Conservation (phyloP, 2,113 vertebrate genomes). For the Myrmophylax atrothorax region DNA sequence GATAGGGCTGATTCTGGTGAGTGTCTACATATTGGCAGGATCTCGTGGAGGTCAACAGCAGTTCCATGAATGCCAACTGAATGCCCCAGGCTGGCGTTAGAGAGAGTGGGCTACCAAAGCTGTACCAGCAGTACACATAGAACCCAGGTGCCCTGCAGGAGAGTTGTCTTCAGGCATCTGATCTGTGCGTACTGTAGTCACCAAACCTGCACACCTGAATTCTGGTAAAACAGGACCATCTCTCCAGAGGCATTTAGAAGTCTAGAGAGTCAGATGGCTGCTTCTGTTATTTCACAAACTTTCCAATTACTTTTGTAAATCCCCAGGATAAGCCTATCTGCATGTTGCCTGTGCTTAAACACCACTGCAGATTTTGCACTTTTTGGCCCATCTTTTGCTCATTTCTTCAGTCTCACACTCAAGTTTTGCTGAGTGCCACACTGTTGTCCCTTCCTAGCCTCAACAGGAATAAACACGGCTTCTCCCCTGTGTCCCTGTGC, state of each 20-base stretch:
- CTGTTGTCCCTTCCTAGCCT: accelerated
- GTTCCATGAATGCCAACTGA: background rate
- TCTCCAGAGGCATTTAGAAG: background rate
- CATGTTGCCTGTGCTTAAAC: background rate
- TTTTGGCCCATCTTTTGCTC: background rate
- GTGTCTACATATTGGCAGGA: background rate
- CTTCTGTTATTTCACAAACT: background rate
- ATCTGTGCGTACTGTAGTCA: background rate
- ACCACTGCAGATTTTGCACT: background rate
- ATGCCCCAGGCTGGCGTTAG: background rate
- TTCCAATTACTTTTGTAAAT: background rate
- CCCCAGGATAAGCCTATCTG: background rate
- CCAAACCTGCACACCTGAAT: background rate
- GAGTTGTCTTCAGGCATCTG: accelerated
- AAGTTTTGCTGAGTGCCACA: background rate
- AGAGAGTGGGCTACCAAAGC: background rate
- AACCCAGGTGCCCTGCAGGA: background rate
- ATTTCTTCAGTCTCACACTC: background rate
- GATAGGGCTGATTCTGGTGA: background rate
- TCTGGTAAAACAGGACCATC: background rate
- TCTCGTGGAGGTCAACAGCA: background rate
- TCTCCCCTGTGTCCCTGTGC: background rate
- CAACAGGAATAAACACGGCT: background rate
- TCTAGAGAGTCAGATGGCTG: background rate
- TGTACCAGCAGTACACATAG: background rate